Evolutionary conservation across 2,888 invertebrate genomes (phyloP), one percentile per base, ranked within the genome.

Genomic region (Diloba caeruleocephala): DNA sequence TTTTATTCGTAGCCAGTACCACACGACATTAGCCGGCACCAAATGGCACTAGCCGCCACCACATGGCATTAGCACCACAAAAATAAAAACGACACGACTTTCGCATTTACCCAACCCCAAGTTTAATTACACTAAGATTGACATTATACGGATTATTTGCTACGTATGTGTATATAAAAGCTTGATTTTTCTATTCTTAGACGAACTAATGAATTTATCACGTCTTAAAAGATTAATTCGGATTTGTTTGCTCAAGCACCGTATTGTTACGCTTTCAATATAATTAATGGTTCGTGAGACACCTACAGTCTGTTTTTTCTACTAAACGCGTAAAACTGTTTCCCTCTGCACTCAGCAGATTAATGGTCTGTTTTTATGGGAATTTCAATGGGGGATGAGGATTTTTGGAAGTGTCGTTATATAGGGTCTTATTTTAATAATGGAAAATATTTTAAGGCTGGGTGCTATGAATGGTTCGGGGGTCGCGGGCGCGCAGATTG

Each of bases 231-330:
- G 75, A 71, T 74, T 75, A 70, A 76, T 63, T 60, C 43, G 58
- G 66, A 71, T 78, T 74, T 66, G 50, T 62, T 57, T 51, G 25
- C 45, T 51, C 28, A 44, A 57, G 46, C 55, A 51, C 57, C 46
- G 49, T 55, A 62, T 60, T 66, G 48, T 55, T 48, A 31, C 53
- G 49, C 57, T 62, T 21, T 7, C 68, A 62, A 71, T 77, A 77
- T n/a, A n/a, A n/a, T 77, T 71, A 76, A 76, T 71, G 68, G 54
- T 44, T 8, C 9, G 3, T 33, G 43, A 55, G 71, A 69, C 73
- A 56, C 66, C 56, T 58, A 43, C 50, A 55, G 61, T 13, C 9
- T 26, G 31, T 48, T 66, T 66, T 52, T 61, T 52, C 45, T 19
- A 5, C n/a, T 19, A 50, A 67, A 56, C 39, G 37, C 68, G 50